Base-by-base conservation (phyloP, 2,888 invertebrate species). In the Thereva unica region DNA sequence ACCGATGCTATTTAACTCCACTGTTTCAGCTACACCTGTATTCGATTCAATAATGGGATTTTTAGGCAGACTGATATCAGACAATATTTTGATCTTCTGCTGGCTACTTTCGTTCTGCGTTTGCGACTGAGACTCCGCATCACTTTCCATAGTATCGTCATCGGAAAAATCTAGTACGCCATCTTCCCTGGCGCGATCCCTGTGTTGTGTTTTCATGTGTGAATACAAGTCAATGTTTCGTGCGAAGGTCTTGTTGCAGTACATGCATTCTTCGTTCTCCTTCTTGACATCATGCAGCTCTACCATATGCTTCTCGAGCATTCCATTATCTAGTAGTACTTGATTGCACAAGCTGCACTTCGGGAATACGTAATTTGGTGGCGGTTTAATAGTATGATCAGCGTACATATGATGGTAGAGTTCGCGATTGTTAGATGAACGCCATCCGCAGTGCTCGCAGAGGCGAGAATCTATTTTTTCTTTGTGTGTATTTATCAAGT, bases 401-500 rank as follows among this genome's bases (percentile, higher is more conserved):
- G 88, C 87, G 73, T 89, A 90, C 77, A 91, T 81, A 77, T 94
- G 94, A 77, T 92, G 90, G 74, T 90, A 82, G 68, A 93, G 82
- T 70, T 89, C 85, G 72, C 90, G 89, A 71, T 90, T 85, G 74
- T 89, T 91, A 1, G 83, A 82, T 34, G 91, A 89, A 74, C 87
- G 88, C 75, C 90, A 87, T 0, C 93, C 94, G 80, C 94, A 94
- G 73, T 91, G 89, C 76, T 93, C 93, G 79, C 94, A 94, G 42
- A 92, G 86, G 47, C 87, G 85, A 2, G 87, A 82, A 76, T 92
- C 89, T 68, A 92, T 89, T 71, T 87, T 87, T 74, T 92, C 90
- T 74, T 89, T 87, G 74, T 93, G 93, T 0, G 90, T 85, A 71
- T 91, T 90, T 7, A 90, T 88, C 79, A 93, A 86, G 82, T 94